Evolutionary conservation across 2,888 invertebrate genomes (phyloP), one percentile per base, ranked within the genome.

Genomic region (Trachelus tabidus): DNA sequence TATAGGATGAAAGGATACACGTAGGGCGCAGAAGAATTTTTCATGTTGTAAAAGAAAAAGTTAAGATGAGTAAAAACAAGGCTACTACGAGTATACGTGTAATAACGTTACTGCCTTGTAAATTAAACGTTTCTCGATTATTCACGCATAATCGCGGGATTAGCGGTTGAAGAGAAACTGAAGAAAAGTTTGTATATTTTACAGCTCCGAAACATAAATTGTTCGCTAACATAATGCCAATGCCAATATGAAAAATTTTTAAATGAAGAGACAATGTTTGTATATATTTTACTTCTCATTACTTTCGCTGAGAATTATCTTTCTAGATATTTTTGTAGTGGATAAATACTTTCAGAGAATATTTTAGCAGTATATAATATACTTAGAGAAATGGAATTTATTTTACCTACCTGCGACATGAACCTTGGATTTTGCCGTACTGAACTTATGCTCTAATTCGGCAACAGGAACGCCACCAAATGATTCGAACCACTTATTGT

Each of bases 401-500:
- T 23, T 31, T n/a, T 34, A 79, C 79, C 79, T 81, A 90, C 90
- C 90, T 89, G 83, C 82, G 75, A 85, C 81, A 79, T 86, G 82
- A 78, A 86, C 84, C 73, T 79, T 85, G 68, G 87, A 87, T 82
- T 87, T 87, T 68, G 88, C 85, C 84, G 89, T 88, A 79, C 81
- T 85, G 84, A 87, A 87, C 80, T 82, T 80, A 74, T 83, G 79
- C 79, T 88, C 86, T 71, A 78, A 80, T 76, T 82, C 83, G 33
- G 79, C 81, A 73, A 85, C 82, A 75, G 75, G 31, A 68, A 82
- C 40, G 11, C 80, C 84, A 75, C 85, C 86, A 80, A 87, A 85
- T 71, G 82, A 84, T 34, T 86, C 86, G 77, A 89, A 84, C 87
- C 87, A 87, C 83, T 85, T 87, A 77, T 87, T 86, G 81, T 87